Evolutionary conservation across 2,797 vertebrate genomes (phyloP).

Genomic region (Myotis daubentonii): DNA sequence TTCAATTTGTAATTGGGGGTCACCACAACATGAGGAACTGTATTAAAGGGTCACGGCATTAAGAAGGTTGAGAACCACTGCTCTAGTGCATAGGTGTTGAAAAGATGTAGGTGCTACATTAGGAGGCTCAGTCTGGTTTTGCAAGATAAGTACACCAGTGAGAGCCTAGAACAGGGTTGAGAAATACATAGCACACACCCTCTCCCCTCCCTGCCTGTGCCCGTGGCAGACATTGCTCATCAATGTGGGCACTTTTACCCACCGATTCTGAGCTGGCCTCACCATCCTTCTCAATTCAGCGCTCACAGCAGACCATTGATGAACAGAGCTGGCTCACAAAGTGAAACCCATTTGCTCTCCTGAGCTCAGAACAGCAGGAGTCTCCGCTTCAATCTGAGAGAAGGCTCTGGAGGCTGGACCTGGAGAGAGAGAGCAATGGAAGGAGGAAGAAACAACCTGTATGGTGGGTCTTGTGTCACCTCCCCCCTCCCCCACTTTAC

Average conservation of each 20-base stretch:
- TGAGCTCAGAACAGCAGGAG: background rate
- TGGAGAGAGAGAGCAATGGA: background rate
- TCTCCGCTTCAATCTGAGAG: background rate
- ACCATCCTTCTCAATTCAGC: background rate
- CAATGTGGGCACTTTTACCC: background rate
- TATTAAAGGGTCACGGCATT: no score
- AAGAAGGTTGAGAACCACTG: no score
- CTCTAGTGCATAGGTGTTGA: background rate
- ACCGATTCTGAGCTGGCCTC: background rate
- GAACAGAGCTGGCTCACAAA: background rate
- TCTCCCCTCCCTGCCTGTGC: background rate
- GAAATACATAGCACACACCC: background rate
- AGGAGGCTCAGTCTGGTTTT: background rate
- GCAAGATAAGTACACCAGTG: background rate
- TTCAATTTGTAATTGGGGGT: no score
- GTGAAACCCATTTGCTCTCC: background rate
- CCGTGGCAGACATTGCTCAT: background rate
- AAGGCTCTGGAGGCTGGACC: background rate
- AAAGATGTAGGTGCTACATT: background rate
- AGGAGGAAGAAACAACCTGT: background rate
- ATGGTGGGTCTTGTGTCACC: background rate
- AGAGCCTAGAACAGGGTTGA: background rate
- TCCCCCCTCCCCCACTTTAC: fast-evolving
- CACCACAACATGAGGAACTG: no score
- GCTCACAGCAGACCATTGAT: background rate